Base-by-base conservation (phyloP, 2,113 vertebrate species). In the Loxodonta africana region DNA sequence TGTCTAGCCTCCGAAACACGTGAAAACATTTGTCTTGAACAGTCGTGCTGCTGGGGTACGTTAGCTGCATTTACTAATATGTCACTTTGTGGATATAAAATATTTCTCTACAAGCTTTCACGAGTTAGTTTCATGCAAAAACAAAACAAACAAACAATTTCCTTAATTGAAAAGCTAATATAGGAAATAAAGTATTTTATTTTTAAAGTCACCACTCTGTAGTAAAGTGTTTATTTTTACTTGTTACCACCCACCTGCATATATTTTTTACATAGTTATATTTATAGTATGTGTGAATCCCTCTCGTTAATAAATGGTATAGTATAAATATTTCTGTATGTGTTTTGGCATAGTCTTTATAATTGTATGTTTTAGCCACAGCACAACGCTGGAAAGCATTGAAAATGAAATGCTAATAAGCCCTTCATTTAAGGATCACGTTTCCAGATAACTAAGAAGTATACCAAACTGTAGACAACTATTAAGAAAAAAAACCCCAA, bases 281-380 rank as follows among this genome's bases (percentile, higher is more conserved):
- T 69, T 92, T 96, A 37, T 78, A 69, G 30, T 60, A 28, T 67
- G 25, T 87, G 14, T 96, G 67, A 84, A 57, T 69, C 91, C 53
- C 44, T 94, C n/a, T 94, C n/a, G 74, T 78, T 95, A 92, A 91
- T 89, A 94, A 84, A 90, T 92, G 88, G 92, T 81, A 28, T 28
- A 53, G 77, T 60, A 57, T 88, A 90, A 96, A 92, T 91, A 96
- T 97, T 95, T 95, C 37, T 20, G 48, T 67, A 53, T 84, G 77
- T 76, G 82, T 96, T 90, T n/a, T 48, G 92, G 65, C 57, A 71
- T 37, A 57, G 26, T 91, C 48, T 76, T 91, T 81, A 53, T 51
- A 92, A 60, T 44, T 90, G 18, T 46, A 88, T 83, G 81, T 96
- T 65, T 90, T 81, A 95, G 76, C 90, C 80, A 30, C 41, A 90